Evolutionary conservation across 1,140 invertebrate species (phyloP), one percentile per base, ranked within the genome.

Genomic region (Hesperophylax magnus): DNA sequence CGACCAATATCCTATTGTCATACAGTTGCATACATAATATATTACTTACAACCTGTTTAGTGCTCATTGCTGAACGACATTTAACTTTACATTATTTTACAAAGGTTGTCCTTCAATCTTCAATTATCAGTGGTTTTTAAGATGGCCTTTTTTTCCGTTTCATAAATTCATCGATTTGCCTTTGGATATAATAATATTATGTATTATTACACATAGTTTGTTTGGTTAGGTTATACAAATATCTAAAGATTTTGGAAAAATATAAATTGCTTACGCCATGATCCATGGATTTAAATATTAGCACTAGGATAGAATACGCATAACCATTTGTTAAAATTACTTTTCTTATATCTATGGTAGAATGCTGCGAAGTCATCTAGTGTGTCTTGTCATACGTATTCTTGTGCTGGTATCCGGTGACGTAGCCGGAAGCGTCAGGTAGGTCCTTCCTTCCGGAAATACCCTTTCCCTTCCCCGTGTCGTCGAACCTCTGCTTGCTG

Each of bases 361-460:
- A 47, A 47, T 47, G 39, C 39, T 56, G 72, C 15, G 24, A 11
- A 22, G 9, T n/a, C 22, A 53, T 58, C 84, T 92, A 92, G 85
- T 93, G 91, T 69, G 88, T 87, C 85, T 91, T 92, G 84, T 91
- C 90, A 85, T 94, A 94, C 1, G 94, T 93, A 85, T 96, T 94
- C 88, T 97, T 97, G 87, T 96, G 94, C 85, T 96, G 94, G 86
- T 97, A 98, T 14, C 96, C 96, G n/a, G 93, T 91, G 20, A 98
- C 96, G 86, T 98, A 98, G 22, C 97, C 97, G 0, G 95, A 95
- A 11, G 88, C 90, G 85, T 97, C 95, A 4, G 92, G 87, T 9
- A 95, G 31, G 85, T 98, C 96, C 85, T 95, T 96, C 54, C 96
- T 91, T 17, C 97, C 97, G 27, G 95, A 93, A 78, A 96, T 96